phyloP scores from a whole-genome alignment of 2,888 invertebrate genomes.

The Lathronympha strigana region DNA sequence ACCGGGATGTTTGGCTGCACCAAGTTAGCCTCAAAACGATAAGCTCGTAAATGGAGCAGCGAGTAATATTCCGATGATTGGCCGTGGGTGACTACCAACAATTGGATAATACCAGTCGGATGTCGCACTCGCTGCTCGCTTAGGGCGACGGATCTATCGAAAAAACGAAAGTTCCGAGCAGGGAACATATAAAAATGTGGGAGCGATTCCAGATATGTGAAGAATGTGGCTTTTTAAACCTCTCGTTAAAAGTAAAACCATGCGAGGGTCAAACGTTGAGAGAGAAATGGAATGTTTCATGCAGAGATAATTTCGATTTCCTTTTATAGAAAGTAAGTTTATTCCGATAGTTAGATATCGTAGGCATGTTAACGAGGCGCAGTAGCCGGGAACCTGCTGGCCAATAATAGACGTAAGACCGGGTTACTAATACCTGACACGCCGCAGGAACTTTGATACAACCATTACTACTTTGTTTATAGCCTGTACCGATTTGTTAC shows the following conservation, averaged over 20 bases:
- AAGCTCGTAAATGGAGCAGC: constrained; percentile 68
- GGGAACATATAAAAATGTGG: constrained; percentile 42
- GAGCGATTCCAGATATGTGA: constrained; percentile 49
- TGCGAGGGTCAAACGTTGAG: constrained; percentile 72
- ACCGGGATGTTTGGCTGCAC: constrained; percentile 55
- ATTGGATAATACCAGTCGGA: constrained; percentile 67
- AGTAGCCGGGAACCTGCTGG: constrained; percentile 60
- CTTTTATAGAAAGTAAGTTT: constrained; percentile 83
- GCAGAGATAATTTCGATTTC: constrained; percentile 82
- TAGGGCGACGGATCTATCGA: constrained; percentile 51
- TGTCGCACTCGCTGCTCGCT: constrained; percentile 60
- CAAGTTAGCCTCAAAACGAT: constrained; percentile 66
- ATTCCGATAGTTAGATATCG: constrained; percentile 67
- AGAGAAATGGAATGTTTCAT: constrained; percentile 80
- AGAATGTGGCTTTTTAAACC: constrained; percentile 64
- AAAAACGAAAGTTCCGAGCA: constrained; percentile 39
- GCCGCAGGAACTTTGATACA: constrained; percentile 50
- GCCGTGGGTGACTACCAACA: constrained; percentile 52
- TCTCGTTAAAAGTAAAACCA: constrained; percentile 70
- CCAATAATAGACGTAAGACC: constrained; percentile 48
- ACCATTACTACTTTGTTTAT: constrained; percentile 40
- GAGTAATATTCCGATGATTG: constrained; percentile 59
- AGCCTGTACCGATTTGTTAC: constrained; percentile 36
- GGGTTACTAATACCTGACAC: constrained; percentile 53
- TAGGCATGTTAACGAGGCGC: constrained; percentile 62